Evolutionary conservation across 1,140 invertebrate species (phyloP).

Genomic region (Drosophila repleta): DNA sequence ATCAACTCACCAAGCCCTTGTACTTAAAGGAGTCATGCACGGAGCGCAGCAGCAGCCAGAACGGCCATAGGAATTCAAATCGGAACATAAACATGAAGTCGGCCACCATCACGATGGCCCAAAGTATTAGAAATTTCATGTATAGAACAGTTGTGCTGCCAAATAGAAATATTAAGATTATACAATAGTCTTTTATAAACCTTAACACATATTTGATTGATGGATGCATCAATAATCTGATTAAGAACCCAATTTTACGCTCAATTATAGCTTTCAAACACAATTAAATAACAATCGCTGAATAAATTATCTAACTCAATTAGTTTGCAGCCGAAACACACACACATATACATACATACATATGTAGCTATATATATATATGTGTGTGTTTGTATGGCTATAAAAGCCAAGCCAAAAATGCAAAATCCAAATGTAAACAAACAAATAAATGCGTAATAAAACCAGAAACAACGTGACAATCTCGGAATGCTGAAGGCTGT

Average conservation of each 20-base stretch:
- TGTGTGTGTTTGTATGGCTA: constrained; percentile 18
- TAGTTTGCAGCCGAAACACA: constrained; percentile 16
- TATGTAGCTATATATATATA: constrained; percentile 12
- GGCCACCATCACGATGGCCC: constrained; percentile 97
- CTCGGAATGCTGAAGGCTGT: not conserved
- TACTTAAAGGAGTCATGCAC: constrained; percentile 99
- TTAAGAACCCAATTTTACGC: not conserved
- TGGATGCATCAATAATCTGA: not conserved
- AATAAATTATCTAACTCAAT: constrained; percentile 47
- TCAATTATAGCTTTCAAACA: not conserved
- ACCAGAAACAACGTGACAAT: constrained; percentile 25
- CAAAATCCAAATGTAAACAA: constrained; percentile 73
- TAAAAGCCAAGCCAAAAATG: constrained; percentile 47
- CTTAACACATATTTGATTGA: not conserved
- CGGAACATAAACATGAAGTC: constrained; percentile 99
- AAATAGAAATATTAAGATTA: not conserved
- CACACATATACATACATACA: constrained; percentile 25
- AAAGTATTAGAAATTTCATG: constrained; percentile 97
- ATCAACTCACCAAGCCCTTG: constrained; percentile 96
- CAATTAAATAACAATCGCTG: not conserved
- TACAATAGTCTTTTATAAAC: not conserved
- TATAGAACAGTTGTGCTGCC: constrained; percentile 96
- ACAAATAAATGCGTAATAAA: constrained; percentile 68
- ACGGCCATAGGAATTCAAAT: constrained; percentile 99
- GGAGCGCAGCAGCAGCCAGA: constrained; percentile 97